These are phyloP conservation scores for Lithosia quadra DNA, from an alignment of 2,888 invertebrate genomes.

Conservation along the genomic window DNA sequence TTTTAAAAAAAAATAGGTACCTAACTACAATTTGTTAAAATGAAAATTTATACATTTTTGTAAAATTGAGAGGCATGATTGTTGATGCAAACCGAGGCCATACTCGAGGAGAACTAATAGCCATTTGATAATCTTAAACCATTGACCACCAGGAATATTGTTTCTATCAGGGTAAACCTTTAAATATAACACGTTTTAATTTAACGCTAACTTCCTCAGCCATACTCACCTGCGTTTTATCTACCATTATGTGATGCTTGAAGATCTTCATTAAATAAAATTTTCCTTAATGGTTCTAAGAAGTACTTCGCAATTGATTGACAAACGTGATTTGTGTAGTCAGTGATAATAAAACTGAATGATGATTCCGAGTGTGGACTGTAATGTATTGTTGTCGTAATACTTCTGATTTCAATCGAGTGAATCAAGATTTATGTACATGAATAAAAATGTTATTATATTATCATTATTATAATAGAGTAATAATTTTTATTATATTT, in stretches of 20 bases:
- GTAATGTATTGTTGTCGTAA: neutral
- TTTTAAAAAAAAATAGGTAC: no score
- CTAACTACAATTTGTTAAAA: no score
- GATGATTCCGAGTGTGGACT: neutral
- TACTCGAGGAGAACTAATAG: no score
- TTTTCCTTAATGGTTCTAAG: slow-evolving; percentile 24
- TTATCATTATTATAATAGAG: no score
- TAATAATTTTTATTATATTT: no score
- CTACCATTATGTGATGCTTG: slow-evolving; percentile 7
- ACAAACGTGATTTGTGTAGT: slow-evolving; percentile 1
- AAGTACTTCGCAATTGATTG: slow-evolving; percentile 9
- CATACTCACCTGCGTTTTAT: neutral
- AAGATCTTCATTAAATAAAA: slow-evolving; percentile 11
- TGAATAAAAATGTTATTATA: no score
- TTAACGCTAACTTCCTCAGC: neutral
- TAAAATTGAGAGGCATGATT: no score
- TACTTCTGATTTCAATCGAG: no score
- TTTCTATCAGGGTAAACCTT: neutral
- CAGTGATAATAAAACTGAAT: neutral
- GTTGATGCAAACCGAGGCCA: no score
- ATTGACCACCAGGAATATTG: neutral
- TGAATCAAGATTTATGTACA: no score
- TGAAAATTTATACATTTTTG: no score
- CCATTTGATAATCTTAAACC: neutral
- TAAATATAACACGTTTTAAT: slow-evolving; percentile 9